Percentiles rank a stretch among this genome's conserved stretches.
Conservation (phyloP, 2,888 invertebrate genomes). For the Germaria angustata region DNA sequence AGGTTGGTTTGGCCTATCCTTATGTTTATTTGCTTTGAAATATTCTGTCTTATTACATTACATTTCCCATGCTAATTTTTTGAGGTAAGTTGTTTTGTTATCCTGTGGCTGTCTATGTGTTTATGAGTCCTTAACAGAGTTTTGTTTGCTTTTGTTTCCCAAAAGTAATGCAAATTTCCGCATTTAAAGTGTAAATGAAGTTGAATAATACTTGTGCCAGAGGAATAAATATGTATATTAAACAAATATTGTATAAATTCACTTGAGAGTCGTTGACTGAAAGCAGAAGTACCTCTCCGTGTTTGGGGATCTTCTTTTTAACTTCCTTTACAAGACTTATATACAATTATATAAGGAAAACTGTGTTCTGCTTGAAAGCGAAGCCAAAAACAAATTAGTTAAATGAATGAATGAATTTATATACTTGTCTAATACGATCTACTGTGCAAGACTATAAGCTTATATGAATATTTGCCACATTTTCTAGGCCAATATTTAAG, state of each 20-base stretch:
- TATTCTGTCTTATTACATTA: slow-evolving; percentile 26
- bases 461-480: too few relatives aligned
- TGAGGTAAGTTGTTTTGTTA: slow-evolving; percentile 28
- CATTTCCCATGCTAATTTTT: slow-evolving; percentile 23
- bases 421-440: too few relatives aligned
- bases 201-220: slow-evolving; percentile 32
- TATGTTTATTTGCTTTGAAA: slow-evolving; percentile 29
- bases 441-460: too few relatives aligned
- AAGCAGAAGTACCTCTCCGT: slow-evolving; percentile 19
- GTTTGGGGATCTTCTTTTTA: neutral
- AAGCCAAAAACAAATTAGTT: too few relatives aligned
- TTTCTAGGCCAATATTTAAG: too few relatives aligned
- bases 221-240: slow-evolving; percentile 18
- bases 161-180: slow-evolving; percentile 76
- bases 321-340: neutral
- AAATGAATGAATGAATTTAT: too few relatives aligned
- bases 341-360: neutral
- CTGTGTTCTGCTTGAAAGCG: neutral
- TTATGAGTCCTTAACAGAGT: slow-evolving; percentile 23
- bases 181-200: slow-evolving; percentile 75
- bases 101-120: slow-evolving; percentile 26
- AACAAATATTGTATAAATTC: slow-evolving; percentile 55
- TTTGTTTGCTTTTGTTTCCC: slow-evolving; percentile 71
- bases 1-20: neutral
- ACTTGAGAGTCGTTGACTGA: slow-evolving; percentile 22